Base-by-base conservation (phyloP, 2,888 invertebrate species). In the Andrena fulva region DNA sequence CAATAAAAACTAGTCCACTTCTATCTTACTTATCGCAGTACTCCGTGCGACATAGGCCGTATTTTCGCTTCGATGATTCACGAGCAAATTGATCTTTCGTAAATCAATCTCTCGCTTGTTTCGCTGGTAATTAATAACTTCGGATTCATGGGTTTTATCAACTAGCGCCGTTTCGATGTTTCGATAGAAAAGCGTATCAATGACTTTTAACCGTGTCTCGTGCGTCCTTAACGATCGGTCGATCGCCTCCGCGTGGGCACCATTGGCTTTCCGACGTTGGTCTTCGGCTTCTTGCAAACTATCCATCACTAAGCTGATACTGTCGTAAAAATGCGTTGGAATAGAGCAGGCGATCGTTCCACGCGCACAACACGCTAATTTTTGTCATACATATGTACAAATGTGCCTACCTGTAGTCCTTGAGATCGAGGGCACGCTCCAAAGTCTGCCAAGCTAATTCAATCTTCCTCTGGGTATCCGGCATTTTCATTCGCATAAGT, bases 391-490 rank as follows among this genome's bases (percentile, higher is more conserved):
- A 1, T 42, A 12, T 12, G 42, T 4, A 16, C 2, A 12, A 20
- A 12, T 24, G 4, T 50, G 7, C 10, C 63, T 73, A 91, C 93
- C 92, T 90, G 85, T 94, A 94, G 87, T 95, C 94, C 85, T 95
- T 95, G 42, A 92, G 91, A 85, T 95, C 95, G 8, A 95, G 86
- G 1, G 92, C 90, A 24, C 94, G 92, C 73, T 95, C 94, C 85
- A 95, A 95, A 67, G 93, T 93, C 59, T 92, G 93, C 94, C 94
- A 94, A 1, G 94, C 93, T 63, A 94, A 93, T 74, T 93, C 92
- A 42, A 95, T 72, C 69, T 95, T 94, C 72, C 93, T 91, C 59
- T 89, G 89, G 87, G 95, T 93, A 52, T 91, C 88, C 0, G 94
- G 94, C 76, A 95, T 80, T 52, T 94, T 91, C 4, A 94, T 91